Base-by-base conservation (phyloP, 2,888 invertebrate species). In the Eupithecia tripunctaria region DNA sequence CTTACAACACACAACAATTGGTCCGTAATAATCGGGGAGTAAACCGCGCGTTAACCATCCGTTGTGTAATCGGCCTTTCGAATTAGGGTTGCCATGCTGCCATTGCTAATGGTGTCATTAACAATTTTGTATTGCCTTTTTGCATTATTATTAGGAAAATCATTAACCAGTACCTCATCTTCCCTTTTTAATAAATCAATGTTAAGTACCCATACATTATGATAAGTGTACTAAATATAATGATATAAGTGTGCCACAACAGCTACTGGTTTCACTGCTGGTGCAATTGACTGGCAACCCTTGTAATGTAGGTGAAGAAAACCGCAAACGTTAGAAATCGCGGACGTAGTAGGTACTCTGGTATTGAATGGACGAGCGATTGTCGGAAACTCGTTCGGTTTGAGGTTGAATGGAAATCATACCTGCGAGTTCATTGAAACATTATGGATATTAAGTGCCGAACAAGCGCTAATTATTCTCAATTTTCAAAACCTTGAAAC, bases 1-100 rank as follows among this genome's bases (percentile, higher is more conserved):
- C 82, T 92, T 92, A 82, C 91, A 85, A 84, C 90, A 92, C 85
- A 84, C 82, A 72, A 72, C 87, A 90, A 92, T 87, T 91, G 86
- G 91, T 88, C 89, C 92, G 92, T 87, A 87, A 89, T 91, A 92
- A 91, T 90, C 86, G 86, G 81, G 84, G 85, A 85, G 83, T 81
- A 81, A 84, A 85, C 81, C 84, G 79, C 85, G 86, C 83, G 56
- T 25, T 82, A 74, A 78, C 79, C 80, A 71, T 81, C 75, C 74
- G 75, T 86, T 86, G 82, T 81, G 85, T 78, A 86, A 85, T 80
- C 76, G 73, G 70, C 81, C 76, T 79, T 79, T 73, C 68, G 43
- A 27, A 43, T 59, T 59, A 80, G 78, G 76, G 78, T 73, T 77
- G 70, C 38, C 76, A 70, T 29, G 15, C n/a, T n/a, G 51, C 62